Percentiles rank a stretch among this genome's conserved stretches.
These are phyloP conservation scores for Syrphus vitripennis DNA, from an alignment of 2,888 invertebrate species.

Conservation along the genomic window DNA sequence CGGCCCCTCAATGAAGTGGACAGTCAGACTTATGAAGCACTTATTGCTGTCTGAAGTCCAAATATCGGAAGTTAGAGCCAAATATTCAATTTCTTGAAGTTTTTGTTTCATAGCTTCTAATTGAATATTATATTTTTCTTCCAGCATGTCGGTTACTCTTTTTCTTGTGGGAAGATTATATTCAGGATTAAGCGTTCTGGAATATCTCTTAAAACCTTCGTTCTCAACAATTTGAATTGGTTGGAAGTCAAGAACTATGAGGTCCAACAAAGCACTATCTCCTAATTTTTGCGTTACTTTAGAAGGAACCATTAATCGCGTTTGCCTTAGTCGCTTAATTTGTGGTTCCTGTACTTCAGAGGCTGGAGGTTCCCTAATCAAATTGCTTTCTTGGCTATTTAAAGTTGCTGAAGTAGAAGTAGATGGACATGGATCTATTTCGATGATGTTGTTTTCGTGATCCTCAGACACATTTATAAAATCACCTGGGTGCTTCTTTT, in stretches of 20 bases:
- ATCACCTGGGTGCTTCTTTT: too few relatives aligned
- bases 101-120: not conserved
- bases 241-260: not conserved
- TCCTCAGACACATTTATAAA: too few relatives aligned
- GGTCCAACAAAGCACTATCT: not conserved
- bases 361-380: too few relatives aligned
- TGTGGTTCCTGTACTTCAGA: too few relatives aligned
- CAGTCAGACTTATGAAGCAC: constrained; percentile 2
- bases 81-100: not conserved
- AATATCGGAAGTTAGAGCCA: constrained; percentile 6
- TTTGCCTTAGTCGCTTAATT: not conserved
- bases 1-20: not conserved
- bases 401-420: too few relatives aligned
- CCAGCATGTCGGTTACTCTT: constrained; percentile 10
- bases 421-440: too few relatives aligned
- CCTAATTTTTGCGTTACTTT: not conserved
- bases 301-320: not conserved
- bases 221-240: not conserved
- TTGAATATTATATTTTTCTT: not conserved
- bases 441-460: too few relatives aligned
- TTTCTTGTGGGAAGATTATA: not conserved
- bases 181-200: not conserved
- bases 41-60: not conserved
- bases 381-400: too few relatives aligned
- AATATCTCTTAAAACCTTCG: not conserved